Base-by-base conservation (phyloP, 2,888 invertebrate genomes). In the Tryphoninae sp. region DNA sequence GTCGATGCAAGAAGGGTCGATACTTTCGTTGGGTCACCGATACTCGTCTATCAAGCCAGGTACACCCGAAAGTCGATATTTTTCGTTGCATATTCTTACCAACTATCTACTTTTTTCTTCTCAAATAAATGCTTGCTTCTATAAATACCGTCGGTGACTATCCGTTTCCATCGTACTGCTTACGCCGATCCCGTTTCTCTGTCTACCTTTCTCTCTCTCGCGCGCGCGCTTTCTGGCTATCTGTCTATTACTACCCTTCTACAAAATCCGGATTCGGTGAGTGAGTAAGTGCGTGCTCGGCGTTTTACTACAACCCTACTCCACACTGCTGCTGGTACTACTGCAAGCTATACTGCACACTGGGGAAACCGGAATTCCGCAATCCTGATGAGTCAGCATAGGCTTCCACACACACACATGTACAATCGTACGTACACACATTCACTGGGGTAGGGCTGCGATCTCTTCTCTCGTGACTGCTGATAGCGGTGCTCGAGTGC, bases 301-400 rank as follows among this genome's bases (percentile, higher is more conserved):
- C 82, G 79, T 82, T 82, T 79, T 78, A 82, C 82, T 76, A 65
- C 76, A 77, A 69, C 62, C 76, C 59, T 64, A 45, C 61, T 76
- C 79, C 23, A 73, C 72, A 73, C 61, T 6, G 33, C 33, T 53
- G 71, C 22, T 59, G 69, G 59, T 71, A 74, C 72, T 75, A 67
- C 78, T 26, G 65, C 71, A 67, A 75, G 76, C 72, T 73, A 26
- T 69, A 68, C 62, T 51, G 42, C 67, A 53, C 19, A 55, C 67
- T 49, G 45, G 58, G 62, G 68, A 76, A 82, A 76, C 82, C 82
- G 82, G 79, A 79, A 82, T 80, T 79, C 79, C 79, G 79, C 64
- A 69, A 77, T 79, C 72, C 79, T 77, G 82, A 82, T 82, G 82
- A 84, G 75, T 83, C 83, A 83, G 81, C 80, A 78, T 74, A 73